A percentile compares a stretch with the other conserved stretches of the same genome.
These are phyloP conservation scores for Enteromius afrohamiltoni DNA, from an alignment of 2,797 vertebrate genomes.

Conservation along the genomic window DNA sequence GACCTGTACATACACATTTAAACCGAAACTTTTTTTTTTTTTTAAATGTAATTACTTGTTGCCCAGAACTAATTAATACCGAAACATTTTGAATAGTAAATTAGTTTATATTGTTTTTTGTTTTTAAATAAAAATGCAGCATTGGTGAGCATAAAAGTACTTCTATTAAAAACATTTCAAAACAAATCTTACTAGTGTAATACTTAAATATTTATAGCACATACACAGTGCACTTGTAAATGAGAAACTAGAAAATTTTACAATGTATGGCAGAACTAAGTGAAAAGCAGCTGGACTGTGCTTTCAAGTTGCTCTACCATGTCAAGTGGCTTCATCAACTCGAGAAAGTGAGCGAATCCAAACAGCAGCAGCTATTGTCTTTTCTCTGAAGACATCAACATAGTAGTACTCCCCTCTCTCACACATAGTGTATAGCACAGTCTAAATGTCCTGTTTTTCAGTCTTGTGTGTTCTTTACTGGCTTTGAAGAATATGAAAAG, in stretches of 20 bases:
- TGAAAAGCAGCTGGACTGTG: not conserved
- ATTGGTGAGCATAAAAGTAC: not conserved
- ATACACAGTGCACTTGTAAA: not conserved
- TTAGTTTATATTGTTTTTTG: not conserved
- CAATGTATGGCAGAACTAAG: not conserved
- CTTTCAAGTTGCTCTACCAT: not conserved
- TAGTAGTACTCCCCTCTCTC: not conserved
- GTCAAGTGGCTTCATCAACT: not conserved
- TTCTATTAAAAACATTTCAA: not conserved
- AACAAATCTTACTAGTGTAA: too few species aligned
- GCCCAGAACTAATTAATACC: not conserved
- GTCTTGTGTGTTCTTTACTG: not conserved
- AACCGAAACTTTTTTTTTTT: too few species aligned
- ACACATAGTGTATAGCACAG: not conserved
- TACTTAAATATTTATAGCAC: too few species aligned
- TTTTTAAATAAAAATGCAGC: not conserved
- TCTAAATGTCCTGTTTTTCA: not conserved
- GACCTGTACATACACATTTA: too few species aligned
- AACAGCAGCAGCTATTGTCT: constrained; percentile 18
- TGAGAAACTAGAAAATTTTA: not conserved
- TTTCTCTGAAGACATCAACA: not conserved
- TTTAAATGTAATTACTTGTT: too few species aligned
- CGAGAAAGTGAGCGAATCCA: not conserved
- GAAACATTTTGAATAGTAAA: not conserved
- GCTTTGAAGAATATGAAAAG: not conserved